Percentiles rank a stretch among this genome's conserved stretches.
Conservation (phyloP, 92 coral and sea anemone genomes). For the Hydrozoanthus gracilis region DNA sequence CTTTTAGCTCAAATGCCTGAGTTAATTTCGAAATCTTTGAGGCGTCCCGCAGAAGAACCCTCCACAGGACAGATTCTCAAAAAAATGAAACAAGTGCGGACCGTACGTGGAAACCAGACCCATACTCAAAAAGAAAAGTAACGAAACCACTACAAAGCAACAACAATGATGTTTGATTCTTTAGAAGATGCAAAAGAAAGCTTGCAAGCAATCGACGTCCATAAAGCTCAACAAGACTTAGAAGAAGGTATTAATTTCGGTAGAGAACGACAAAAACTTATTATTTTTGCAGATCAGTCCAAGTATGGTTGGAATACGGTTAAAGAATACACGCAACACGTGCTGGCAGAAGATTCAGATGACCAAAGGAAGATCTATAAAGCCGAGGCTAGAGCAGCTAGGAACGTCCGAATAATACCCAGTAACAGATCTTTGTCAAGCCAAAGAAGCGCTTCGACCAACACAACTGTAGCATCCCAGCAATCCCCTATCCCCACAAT, state of each 20-base stretch:
- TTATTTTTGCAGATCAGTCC: not conserved
- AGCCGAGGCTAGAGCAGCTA: not conserved
- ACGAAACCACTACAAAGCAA: no score
- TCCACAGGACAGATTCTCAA: not conserved
- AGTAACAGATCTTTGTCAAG: no score
- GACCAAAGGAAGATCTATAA: not conserved
- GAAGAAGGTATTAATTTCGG: not conserved
- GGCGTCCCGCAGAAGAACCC: not conserved
- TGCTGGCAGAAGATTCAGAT: not conserved
- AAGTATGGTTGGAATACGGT: not conserved
- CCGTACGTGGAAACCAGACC: not conserved
- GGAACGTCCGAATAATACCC: not conserved
- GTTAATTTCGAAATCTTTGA: not conserved
- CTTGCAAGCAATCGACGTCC: no score
- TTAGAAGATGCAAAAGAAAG: no score
- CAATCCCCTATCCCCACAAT: no score
- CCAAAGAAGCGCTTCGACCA: no score
- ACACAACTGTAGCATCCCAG: no score
- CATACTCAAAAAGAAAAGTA: no score
- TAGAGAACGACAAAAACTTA: not conserved
- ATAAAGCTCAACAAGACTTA: not conserved
- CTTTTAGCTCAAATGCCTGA: not conserved
- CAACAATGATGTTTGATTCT: no score
- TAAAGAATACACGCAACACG: not conserved
- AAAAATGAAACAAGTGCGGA: not conserved